Evolutionary conservation across 2,113 vertebrate species (phyloP), one percentile per base, ranked within the genome.

Genomic region (Pseudopodoces humilis): DNA sequence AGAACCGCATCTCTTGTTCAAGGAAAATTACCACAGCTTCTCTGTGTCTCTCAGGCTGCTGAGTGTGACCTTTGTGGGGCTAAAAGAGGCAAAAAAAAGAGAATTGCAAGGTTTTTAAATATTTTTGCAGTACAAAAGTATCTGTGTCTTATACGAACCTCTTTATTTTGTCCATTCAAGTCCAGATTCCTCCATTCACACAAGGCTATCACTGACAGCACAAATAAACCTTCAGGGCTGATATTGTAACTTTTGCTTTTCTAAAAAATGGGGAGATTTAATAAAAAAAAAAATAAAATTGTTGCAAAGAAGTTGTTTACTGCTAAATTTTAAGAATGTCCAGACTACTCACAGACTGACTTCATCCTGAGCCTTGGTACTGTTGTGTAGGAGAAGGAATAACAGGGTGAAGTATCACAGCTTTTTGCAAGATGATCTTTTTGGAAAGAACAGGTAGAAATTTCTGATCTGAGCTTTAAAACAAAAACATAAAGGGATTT

Each of bases 111-210:
- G 10, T 2, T 92, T 80, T 83, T 55, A 83, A 69, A 78, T 70
- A 70, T 30, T 83, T 90, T 70, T 74, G 49, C 39, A 28, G 5
- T 23, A 28, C 44, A 53, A 83, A 80, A 69, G 5, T 23, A 14
- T 23, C 11, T 47, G 0, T 25, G 15, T 58, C 37, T 47, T 58
- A 10, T 23, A 31, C 0, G 0, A 30, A 30, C 15, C 1, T 52
- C 82, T 79, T 60, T 25, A 4, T 39, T 56, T 75, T 52, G 9
- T 50, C 50, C 33, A 33, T 92, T 49, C 23, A 24, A 35, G 23
- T n/a, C 1, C 1, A 60, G n/a, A 55, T 65, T 91, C 62, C 55
- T 90, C 53, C 14, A 3, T 80, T 71, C 72, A 27, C 20, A 5
- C 20, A 21, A 3, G 19, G 21, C 5, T 35, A 24, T 63, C 30